phyloP scores from a whole-genome alignment of 2,797 vertebrate genomes.

The Acanthurus leucopareius region DNA sequence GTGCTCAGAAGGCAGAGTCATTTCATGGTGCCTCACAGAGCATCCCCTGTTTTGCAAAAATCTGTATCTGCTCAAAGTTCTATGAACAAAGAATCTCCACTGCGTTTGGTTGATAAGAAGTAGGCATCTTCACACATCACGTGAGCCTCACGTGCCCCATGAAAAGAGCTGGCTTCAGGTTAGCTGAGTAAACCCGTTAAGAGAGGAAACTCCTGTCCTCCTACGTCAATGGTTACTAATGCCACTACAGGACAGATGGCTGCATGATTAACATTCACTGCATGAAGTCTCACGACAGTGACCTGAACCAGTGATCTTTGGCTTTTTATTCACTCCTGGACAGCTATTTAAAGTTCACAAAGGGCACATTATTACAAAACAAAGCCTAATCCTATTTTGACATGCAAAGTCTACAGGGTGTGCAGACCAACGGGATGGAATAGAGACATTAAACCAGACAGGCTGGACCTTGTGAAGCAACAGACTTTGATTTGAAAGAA shows the following conservation, averaged over 20 bases:
- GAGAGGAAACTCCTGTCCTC: slow-evolving; percentile 72
- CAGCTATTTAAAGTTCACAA: slow-evolving; percentile 11
- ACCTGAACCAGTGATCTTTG: slow-evolving; percentile 33
- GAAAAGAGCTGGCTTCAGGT: slow-evolving; percentile 37
- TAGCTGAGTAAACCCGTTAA: slow-evolving; percentile 65
- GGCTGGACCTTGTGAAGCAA: not conserved
- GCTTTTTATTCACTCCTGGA: slow-evolving; percentile 38
- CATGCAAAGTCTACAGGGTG: too few species aligned
- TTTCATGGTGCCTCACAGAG: not conserved
- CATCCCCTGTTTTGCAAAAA: not conserved
- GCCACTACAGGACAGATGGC: slow-evolving; percentile 73
- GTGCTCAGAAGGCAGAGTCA: not conserved
- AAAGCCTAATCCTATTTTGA: not conserved
- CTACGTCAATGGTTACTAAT: slow-evolving; percentile 77
- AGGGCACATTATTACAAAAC: not conserved
- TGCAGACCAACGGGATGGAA: not conserved
- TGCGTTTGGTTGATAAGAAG: slow-evolving; percentile 31
- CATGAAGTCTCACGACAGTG: slow-evolving; percentile 50
- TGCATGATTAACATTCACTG: slow-evolving; percentile 67
- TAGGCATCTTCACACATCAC: slow-evolving; percentile 44
- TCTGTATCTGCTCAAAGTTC: not conserved
- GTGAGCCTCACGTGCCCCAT: slow-evolving; percentile 57
- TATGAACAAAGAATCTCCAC: not conserved
- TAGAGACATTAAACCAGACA: not conserved
- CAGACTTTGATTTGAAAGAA: not conserved